Base-by-base conservation (phyloP, 2,113 vertebrate genomes). In the Corythornis cristatus region DNA sequence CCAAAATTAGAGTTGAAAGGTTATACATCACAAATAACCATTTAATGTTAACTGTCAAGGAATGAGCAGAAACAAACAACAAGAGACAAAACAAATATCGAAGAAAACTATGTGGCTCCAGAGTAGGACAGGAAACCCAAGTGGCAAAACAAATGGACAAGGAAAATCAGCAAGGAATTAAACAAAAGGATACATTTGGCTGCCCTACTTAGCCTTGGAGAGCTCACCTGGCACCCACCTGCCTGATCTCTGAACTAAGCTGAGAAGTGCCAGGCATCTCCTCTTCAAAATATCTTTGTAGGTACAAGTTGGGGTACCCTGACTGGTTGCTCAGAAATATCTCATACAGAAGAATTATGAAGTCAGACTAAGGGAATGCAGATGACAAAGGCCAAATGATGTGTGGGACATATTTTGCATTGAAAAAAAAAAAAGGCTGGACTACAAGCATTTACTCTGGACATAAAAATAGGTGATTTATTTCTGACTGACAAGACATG, bases 101-200 rank as follows among this genome's bases (percentile, higher is more conserved):
- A 95, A 92, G 86, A 85, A 57, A 90, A 93, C 74, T 54, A 51
- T 72, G 66, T 75, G 85, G 79, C 61, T 95, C 81, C 83, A 81
- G 70, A 89, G 35, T n/a, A 90, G 78, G 66, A 96, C 81, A 92
- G 96, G 96, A 97, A 96, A 94, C 60, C 25, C 64, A 95, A 84
- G 66, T 77, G 92, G 95, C 92, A 96, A 91, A 91, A 85, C 71
- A 96, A 92, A 94, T 88, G 96, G 90, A 96, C 60, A 94, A 89
- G 67, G 84, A 90, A 96, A 96, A 95, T 43, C 83, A 96, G 88
- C 70, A 88, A 83, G 78, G 51, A 87, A 91, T 82, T 86, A 96
- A 91, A 93, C 84, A 25, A 96, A 93, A 95, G 28, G 46, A 67
- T 40, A 67, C 28, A 28, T 54, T 71, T 31, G 40, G 65, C 43